These are phyloP conservation scores for Erpobdella octoculata DNA, from an alignment of 2,888 invertebrate species.

Conservation along the genomic window DNA sequence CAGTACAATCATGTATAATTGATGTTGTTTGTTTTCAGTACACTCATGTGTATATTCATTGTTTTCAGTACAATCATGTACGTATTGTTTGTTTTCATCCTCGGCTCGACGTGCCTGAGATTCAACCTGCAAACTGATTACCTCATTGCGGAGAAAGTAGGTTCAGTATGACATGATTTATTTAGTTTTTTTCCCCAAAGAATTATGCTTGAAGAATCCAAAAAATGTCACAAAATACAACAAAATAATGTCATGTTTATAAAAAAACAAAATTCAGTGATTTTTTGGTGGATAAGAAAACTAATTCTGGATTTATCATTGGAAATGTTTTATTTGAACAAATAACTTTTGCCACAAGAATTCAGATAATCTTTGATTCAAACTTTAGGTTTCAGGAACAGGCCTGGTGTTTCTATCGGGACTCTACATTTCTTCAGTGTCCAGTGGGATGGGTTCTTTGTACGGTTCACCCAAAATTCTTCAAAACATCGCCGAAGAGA, in stretches of 20 bases:
- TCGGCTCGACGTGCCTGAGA: slow-evolving; percentile 78
- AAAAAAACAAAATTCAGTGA: too few relatives aligned
- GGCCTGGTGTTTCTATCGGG: slow-evolving; percentile 76
- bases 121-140: slow-evolving; percentile 67
- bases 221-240: too few relatives aligned
- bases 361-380: too few relatives aligned
- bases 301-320: too few relatives aligned
- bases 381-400: slow-evolving; percentile 46
- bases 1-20: too few relatives aligned
- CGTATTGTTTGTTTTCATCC: slow-evolving; percentile 76
- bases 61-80: slow-evolving; percentile 59
- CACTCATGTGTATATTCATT: background rate
- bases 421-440: slow-evolving; percentile 88
- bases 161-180: background rate
- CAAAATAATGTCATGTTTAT: too few relatives aligned
- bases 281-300: too few relatives aligned
- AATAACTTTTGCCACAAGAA: too few relatives aligned
- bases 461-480: slow-evolving; percentile 89
- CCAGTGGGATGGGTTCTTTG: slow-evolving; percentile 87
- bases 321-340: too few relatives aligned
- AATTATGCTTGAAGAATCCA: too few relatives aligned
- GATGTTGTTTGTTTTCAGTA: too few relatives aligned
- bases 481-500: slow-evolving; percentile 89
- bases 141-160: slow-evolving; percentile 81
- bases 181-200: too few relatives aligned